These are phyloP conservation scores for Cladopsammia gracilis DNA, from an alignment of 64 coral and sea anemone species.

Conservation along the genomic window DNA sequence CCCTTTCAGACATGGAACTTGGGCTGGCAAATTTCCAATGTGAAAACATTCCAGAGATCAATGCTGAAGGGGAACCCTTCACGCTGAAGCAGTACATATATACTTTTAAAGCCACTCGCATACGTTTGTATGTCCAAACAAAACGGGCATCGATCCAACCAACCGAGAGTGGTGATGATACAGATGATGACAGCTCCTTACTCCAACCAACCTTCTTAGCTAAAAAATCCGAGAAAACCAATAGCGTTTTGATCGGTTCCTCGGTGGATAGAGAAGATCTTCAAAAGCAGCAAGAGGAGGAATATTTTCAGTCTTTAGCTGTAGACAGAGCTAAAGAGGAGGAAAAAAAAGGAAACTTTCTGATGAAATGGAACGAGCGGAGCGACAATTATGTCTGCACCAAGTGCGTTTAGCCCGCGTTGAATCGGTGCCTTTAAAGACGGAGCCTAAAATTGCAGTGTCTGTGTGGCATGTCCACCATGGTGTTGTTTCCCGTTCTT, in stretches of 20 bases:
- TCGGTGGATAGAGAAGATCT: constrained; percentile 17
- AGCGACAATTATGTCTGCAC: too few species aligned
- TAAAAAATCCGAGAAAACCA: not conserved
- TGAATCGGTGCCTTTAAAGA: not conserved
- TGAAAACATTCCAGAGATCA: not conserved
- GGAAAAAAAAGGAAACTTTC: not conserved
- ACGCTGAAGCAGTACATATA: constrained; percentile 23
- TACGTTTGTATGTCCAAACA: constrained; percentile 40
- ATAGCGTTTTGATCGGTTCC: not conserved
- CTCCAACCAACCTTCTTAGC: not conserved
- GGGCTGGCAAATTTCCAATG: constrained; percentile 15
- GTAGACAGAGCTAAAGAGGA: constrained; percentile 5
- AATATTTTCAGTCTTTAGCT: not conserved
- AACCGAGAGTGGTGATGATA: not conserved
- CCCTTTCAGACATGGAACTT: not conserved
- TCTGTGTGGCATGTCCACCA: too few species aligned
- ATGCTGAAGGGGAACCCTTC: not conserved
- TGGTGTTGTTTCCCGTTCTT: constrained; percentile 8
- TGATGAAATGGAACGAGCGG: constrained; percentile 2
- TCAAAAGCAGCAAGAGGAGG: constrained; percentile 7
- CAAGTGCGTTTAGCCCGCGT: not conserved
- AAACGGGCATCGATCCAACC: not conserved
- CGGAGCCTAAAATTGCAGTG: not conserved
- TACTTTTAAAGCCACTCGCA: constrained; percentile 9
- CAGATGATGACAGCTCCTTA: not conserved